Evolutionary conservation across 2,797 vertebrate species (phyloP).

Genomic region (Spheniscus humboldti): DNA sequence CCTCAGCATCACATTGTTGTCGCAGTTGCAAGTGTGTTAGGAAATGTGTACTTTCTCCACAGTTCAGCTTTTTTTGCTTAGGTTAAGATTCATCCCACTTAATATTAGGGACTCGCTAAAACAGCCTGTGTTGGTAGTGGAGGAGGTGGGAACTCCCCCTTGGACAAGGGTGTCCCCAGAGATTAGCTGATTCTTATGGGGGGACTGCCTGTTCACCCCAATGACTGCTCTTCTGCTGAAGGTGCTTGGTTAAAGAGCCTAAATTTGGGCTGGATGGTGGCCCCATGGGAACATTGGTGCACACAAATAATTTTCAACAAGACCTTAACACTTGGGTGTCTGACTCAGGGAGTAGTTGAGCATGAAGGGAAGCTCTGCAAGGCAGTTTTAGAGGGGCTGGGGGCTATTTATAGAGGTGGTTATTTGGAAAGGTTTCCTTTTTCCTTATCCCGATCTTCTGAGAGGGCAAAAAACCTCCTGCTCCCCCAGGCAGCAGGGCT

Average conservation of each 20-base stretch:
- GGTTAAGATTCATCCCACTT: neutral
- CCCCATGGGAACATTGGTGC: fast-evolving
- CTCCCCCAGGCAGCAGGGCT: neutral
- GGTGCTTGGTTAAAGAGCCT: neutral
- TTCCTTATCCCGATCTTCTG: neutral
- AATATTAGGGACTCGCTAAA: neutral
- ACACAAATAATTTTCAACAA: neutral
- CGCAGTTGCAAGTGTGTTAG: neutral
- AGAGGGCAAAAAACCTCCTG: neutral
- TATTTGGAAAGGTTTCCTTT: neutral
- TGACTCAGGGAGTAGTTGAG: neutral
- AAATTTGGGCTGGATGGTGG: neutral
- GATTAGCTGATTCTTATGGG: fast-evolving
- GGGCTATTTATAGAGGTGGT: neutral
- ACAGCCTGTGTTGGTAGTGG: neutral
- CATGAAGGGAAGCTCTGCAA: neutral
- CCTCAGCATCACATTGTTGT: fast-evolving
- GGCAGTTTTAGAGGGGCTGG: neutral
- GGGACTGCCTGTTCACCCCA: neutral
- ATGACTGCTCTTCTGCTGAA: neutral
- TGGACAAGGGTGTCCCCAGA: too few relatives aligned
- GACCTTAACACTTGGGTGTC: neutral
- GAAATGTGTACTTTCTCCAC: neutral
- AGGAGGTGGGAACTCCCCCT: neutral
- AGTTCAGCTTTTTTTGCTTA: neutral